Conservation (phyloP, 2,888 invertebrate species). For the Tipula unca region DNA sequence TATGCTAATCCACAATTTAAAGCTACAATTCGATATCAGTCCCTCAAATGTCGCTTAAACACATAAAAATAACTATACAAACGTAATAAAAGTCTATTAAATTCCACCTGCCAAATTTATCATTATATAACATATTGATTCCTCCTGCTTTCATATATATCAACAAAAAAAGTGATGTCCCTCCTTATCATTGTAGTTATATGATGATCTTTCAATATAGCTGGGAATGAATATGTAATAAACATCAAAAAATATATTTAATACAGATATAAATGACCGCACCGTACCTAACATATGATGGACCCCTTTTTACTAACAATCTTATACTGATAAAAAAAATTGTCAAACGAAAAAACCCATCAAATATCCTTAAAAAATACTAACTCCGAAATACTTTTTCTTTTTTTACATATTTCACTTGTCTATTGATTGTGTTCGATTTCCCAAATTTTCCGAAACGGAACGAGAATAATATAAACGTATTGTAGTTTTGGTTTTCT, state of each 20-base stretch:
- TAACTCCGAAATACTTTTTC: neutral
- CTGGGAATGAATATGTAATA: neutral
- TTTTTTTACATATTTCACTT: neutral
- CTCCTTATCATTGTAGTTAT: neutral
- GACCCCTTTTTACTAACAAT: neutral
- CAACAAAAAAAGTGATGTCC: neutral
- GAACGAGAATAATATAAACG: neutral
- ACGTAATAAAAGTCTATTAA: neutral
- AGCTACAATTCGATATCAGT: neutral
- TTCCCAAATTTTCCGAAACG: neutral
- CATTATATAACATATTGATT: neutral
- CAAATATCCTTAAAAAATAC: neutral
- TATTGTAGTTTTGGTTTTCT: neutral
- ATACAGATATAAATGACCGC: neutral
- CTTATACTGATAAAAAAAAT: neutral
- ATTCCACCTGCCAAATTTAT: neutral
- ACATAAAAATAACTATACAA: neutral
- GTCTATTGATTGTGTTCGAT: neutral
- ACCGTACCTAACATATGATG: neutral
- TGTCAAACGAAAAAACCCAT: neutral
- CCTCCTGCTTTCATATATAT: neutral
- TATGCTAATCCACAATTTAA: neutral
- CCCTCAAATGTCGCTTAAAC: neutral
- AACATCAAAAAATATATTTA: neutral
- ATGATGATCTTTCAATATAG: neutral